Base-by-base conservation (phyloP, 2,797 vertebrate genomes). In the Helarctos malayanus region DNA sequence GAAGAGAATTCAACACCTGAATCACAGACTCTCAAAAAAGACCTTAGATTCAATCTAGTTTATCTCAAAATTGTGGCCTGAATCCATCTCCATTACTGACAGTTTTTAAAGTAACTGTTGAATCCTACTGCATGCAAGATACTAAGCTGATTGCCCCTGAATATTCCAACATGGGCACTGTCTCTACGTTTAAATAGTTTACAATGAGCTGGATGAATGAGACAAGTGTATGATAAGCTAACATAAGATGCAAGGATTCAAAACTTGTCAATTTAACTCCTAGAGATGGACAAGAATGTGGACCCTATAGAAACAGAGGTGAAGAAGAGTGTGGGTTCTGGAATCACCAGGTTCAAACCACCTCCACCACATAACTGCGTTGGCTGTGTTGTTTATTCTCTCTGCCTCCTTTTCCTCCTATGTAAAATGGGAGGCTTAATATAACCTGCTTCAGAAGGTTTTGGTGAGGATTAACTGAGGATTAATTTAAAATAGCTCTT, bases 401-500 rank as follows among this genome's bases (percentile, higher is more conserved):
- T 85, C 18, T 86, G 69, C n/a, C 18, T 41, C n/a, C 65, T 69
- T 59, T 21, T 59, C 32, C 23, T 80, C n/a, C n/a, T 25, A 8
- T 25, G 38, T 32, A 86, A 82, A 78, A n/a, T 78, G 18, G 2
- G 12, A 32, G 54, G 85, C 78, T 68, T 79, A 38, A 35, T 75
- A 3, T 2, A 5, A 18, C 2, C 13, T 68, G 38, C 18, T n/a
- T 79, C 19, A 11, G 57, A 90, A 76, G 10, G 4, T 61, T 87
- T 92, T 56, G 35, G 35, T 59, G 57, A 87, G 27, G 27, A 80
- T 63, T 25, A 35, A 41, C 25, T 56, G 63, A 59, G 7, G 56
- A 45, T 82, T 89, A 47, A 85, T 93, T 92, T 88, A 78, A 95
- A 84, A 41, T 71, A 12, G 27, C 49, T 2, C 25, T 83, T 76